Evolutionary conservation across 2,113 vertebrate genomes (phyloP).

Genomic region (Monopterus albus): DNA sequence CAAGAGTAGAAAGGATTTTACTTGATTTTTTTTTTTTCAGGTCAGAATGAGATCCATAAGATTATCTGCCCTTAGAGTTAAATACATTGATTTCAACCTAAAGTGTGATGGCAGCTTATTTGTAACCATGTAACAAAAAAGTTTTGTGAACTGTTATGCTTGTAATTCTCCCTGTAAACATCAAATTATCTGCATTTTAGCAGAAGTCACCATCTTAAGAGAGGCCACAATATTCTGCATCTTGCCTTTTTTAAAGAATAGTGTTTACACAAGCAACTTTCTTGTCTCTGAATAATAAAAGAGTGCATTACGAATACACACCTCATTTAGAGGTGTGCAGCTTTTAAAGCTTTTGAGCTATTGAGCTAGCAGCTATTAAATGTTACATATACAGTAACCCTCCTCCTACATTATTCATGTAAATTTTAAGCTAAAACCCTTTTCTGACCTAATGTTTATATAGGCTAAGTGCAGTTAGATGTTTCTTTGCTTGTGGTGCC

Average conservation of each 20-base stretch:
- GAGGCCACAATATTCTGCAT: not conserved
- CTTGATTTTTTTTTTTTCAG: too few relatives aligned
- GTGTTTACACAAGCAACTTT: constrained; percentile 14
- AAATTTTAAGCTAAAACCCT: constrained; percentile 37
- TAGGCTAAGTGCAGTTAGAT: constrained; percentile 49
- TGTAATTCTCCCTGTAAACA: not conserved
- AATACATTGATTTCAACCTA: not conserved
- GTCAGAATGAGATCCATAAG: not conserved
- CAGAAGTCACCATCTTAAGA: not conserved
- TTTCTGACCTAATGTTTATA: constrained; percentile 40
- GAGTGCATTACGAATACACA: constrained; percentile 38
- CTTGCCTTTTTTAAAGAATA: not conserved
- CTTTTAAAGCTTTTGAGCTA: too few relatives aligned
- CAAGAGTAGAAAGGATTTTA: not conserved
- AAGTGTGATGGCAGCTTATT: too few relatives aligned
- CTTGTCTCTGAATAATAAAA: constrained; percentile 37
- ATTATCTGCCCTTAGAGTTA: not conserved
- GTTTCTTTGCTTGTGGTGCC: constrained; percentile 20
- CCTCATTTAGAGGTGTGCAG: too few relatives aligned
- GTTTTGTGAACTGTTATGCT: not conserved
- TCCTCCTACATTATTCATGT: constrained; percentile 46
- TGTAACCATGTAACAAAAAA: too few relatives aligned
- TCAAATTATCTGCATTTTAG: not conserved
- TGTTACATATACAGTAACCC: constrained; percentile 41
- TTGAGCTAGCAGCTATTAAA: constrained; percentile 53